phyloP scores from a whole-genome alignment of 2,888 invertebrate genomes.

The Coleophora flavipennella region DNA sequence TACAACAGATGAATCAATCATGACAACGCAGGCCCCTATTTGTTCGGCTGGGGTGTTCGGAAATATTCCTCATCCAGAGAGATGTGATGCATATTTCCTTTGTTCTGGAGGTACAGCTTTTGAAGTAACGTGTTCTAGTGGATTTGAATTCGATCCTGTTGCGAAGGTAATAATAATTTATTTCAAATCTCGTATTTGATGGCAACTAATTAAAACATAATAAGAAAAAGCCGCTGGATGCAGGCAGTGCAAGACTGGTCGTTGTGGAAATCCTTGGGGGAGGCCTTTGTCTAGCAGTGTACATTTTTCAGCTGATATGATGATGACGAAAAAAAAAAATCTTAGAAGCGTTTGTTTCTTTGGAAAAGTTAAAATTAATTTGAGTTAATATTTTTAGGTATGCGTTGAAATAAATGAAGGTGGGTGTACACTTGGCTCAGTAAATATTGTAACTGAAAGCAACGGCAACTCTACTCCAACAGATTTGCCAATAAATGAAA shows the following conservation, averaged over 20 bases:
- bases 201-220: too few relatives aligned
- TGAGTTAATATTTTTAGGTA: slow-evolving; percentile 13
- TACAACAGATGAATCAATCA: slow-evolving; percentile 1
- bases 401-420: slow-evolving; percentile 18
- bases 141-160: slow-evolving; percentile 22
- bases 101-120: slow-evolving; percentile 16
- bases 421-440: slow-evolving; percentile 16
- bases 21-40: slow-evolving; percentile 7
- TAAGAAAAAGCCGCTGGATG: too few relatives aligned
- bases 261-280: too few relatives aligned
- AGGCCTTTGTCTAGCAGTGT: too few relatives aligned
- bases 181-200: too few relatives aligned
- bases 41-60: slow-evolving; percentile 22
- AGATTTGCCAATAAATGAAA: too few relatives aligned
- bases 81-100: slow-evolving; percentile 21
- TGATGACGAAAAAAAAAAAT: too few relatives aligned
- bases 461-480: slow-evolving; percentile 1
- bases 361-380: too few relatives aligned
- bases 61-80: slow-evolving; percentile 21
- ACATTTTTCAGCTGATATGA: too few relatives aligned
- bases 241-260: too few relatives aligned
- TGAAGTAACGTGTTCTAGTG: slow-evolving; percentile 18
- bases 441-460: not conserved
- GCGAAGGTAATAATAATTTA: slow-evolving; percentile 19
- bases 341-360: too few relatives aligned